phyloP scores from a whole-genome alignment of 2,797 vertebrate species.

The Melanotaenia parkinsoni region DNA sequence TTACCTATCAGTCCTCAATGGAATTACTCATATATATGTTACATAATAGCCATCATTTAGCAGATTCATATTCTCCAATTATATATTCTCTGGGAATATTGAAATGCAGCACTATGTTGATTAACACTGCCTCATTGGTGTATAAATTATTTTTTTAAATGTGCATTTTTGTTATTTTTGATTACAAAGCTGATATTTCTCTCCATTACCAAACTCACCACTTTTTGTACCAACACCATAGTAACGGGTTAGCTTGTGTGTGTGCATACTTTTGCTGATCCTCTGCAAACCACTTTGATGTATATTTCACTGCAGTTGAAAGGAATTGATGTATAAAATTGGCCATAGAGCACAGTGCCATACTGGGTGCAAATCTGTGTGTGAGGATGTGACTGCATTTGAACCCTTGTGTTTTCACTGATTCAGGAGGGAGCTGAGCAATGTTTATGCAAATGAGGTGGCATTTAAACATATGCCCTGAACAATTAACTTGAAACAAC shows the following conservation, averaged over 20 bases:
- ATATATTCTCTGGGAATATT: background rate
- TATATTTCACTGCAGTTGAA: conserved; percentile 69
- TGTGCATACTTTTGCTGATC: conserved; percentile 47
- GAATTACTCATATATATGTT: too few relatives aligned
- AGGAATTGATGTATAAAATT: conserved; percentile 61
- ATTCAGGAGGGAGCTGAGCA: conserved; percentile 70
- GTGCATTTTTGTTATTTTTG: background rate
- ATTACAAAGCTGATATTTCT: background rate
- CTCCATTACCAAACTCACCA: conserved; percentile 2
- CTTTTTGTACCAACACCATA: background rate
- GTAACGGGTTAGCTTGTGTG: background rate
- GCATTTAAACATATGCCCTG: conserved; percentile 76
- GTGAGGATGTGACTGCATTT: conserved; percentile 18
- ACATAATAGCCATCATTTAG: too few relatives aligned
- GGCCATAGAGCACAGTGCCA: conserved; percentile 50
- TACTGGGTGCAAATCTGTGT: conserved; percentile 46
- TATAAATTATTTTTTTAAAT: background rate
- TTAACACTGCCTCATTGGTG: background rate
- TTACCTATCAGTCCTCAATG: too few relatives aligned
- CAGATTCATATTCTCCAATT: too few relatives aligned
- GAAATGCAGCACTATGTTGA: background rate
- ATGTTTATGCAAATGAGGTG: conserved; percentile 78
- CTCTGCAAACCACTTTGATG: conserved; percentile 69
- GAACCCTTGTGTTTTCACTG: conserved; percentile 60
- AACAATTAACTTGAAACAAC: conserved; percentile 76